phyloP scores from a whole-genome alignment of 2,888 invertebrate species.

The Cerastis rubricosa region DNA sequence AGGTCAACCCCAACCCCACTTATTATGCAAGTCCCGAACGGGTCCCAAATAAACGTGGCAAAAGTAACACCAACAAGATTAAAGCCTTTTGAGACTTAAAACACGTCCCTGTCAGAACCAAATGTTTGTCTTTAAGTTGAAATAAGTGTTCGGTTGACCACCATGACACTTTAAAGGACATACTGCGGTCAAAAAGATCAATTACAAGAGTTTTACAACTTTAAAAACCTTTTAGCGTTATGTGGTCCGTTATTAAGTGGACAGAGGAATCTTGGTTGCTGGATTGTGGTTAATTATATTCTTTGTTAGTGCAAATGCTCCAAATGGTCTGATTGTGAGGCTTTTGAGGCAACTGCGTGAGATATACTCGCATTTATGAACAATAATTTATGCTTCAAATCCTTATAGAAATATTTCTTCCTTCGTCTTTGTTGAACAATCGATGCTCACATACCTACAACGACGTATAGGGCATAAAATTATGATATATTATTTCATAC shows the following conservation, averaged over 20 bases:
- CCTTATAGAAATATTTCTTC: conserved; percentile 24
- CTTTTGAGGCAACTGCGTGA: background rate
- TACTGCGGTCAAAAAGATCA: conserved; percentile 61
- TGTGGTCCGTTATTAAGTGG: conserved; percentile 48
- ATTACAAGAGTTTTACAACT: conserved; percentile 59
- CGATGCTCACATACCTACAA: conserved; percentile 31
- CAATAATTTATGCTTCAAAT: conserved; percentile 42
- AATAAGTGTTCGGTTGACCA: conserved; percentile 50
- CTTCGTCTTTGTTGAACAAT: conserved; percentile 46
- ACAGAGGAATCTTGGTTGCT: conserved; percentile 27
- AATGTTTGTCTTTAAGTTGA: conserved; percentile 45
- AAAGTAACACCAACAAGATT: conserved; percentile 51
- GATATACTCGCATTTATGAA: conserved; percentile 6
- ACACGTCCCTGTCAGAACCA: conserved; percentile 42
- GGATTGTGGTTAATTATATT: conserved; percentile 31
- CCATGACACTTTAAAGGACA: conserved; percentile 46
- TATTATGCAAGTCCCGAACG: conserved; percentile 27
- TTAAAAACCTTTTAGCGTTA: conserved; percentile 59
- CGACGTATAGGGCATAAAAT: conserved; percentile 44
- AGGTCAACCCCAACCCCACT: conserved; percentile 5
- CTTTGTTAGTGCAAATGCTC: background rate
- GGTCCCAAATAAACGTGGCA: conserved; percentile 46
- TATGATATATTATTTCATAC: conserved; percentile 64
- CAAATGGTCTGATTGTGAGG: conserved; percentile 1
- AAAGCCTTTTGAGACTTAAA: conserved; percentile 46